A percentile compares a stretch with the other conserved stretches of the same genome.
phyloP scores from a whole-genome alignment of 2,888 invertebrate species.

The Seira sanloemensis region DNA sequence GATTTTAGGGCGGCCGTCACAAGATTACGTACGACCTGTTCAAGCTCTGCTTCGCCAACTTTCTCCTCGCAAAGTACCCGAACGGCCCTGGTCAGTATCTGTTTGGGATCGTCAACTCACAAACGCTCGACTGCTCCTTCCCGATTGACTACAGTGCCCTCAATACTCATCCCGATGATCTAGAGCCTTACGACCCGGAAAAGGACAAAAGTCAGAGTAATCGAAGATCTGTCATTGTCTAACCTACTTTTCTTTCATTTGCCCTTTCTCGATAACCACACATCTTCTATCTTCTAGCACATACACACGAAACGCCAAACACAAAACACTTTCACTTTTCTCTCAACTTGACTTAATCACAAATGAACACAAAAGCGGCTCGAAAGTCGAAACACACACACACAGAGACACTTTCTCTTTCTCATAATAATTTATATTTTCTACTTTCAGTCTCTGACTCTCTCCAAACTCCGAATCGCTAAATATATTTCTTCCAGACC shows the following conservation, averaged over 20 bases:
- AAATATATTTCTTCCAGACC: too few relatives aligned
- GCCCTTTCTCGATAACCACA: not conserved
- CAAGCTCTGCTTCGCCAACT: slow-evolving; percentile 85
- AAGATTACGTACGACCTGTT: slow-evolving; percentile 83
- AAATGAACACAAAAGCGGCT: too few relatives aligned
- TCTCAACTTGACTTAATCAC: too few relatives aligned
- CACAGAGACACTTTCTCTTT: not conserved
- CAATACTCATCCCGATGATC: slow-evolving; percentile 83
- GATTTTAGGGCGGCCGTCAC: slow-evolving; percentile 82
- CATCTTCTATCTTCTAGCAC: not conserved
- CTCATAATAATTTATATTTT: not conserved
- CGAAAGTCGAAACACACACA: not conserved
- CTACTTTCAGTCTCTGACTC: not conserved
- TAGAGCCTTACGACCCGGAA: slow-evolving; percentile 83
- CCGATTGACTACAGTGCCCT: slow-evolving; percentile 87
- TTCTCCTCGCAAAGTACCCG: slow-evolving; percentile 84
- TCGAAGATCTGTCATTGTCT: slow-evolving; percentile 84
- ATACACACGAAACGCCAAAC: too few relatives aligned
- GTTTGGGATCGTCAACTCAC: slow-evolving; percentile 78
- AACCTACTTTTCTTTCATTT: slow-evolving; percentile 58
- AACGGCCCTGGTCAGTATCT: slow-evolving; percentile 85
- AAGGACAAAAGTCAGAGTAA: slow-evolving; percentile 78
- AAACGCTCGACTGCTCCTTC: slow-evolving; percentile 76
- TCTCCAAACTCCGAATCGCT: not conserved
- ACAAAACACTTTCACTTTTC: too few relatives aligned